Evolutionary conservation across 2,888 invertebrate genomes (phyloP).

Genomic region (Acanthoscelides obtectus): DNA sequence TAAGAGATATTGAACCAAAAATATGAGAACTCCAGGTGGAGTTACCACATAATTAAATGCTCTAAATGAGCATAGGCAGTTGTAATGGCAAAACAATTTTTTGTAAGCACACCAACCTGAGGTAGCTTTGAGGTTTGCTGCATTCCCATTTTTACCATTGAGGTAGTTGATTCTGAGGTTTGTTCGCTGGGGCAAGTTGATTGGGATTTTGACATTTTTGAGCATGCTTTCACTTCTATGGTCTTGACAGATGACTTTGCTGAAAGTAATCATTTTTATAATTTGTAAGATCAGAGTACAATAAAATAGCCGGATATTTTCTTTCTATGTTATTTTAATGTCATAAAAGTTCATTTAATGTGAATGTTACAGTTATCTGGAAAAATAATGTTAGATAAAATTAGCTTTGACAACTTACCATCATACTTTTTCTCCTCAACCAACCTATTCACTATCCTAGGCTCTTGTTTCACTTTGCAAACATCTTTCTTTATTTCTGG

Average conservation of each 20-base stretch:
- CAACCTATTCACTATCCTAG: not conserved
- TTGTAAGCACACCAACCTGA: not conserved
- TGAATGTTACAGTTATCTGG: too few relatives aligned
- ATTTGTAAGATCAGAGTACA: too few relatives aligned
- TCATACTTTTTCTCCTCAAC: not conserved
- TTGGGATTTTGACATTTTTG: slow-evolving; percentile 8
- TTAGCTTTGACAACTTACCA: not conserved
- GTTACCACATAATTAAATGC: too few relatives aligned
- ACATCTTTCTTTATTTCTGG: not conserved
- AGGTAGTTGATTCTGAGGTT: slow-evolving; percentile 15
- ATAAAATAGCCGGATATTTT: too few relatives aligned
- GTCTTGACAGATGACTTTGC: slow-evolving; percentile 2
- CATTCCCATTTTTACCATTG: not conserved
- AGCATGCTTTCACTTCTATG: slow-evolving; percentile 6
- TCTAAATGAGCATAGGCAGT: too few relatives aligned
- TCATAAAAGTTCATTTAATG: too few relatives aligned
- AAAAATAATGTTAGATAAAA: too few relatives aligned
- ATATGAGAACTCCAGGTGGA: too few relatives aligned
- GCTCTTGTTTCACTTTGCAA: slow-evolving; percentile 4
- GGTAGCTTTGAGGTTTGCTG: not conserved
- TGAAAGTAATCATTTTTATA: too few relatives aligned
- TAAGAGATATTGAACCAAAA: too few relatives aligned
- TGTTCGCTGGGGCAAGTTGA: not conserved
- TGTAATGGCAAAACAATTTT: not conserved
- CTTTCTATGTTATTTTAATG: too few relatives aligned